Percentiles rank a stretch among this genome's conserved stretches.
Evolutionary conservation across 1,140 invertebrate genomes (phyloP).

Genomic region (Popillia japonica): DNA sequence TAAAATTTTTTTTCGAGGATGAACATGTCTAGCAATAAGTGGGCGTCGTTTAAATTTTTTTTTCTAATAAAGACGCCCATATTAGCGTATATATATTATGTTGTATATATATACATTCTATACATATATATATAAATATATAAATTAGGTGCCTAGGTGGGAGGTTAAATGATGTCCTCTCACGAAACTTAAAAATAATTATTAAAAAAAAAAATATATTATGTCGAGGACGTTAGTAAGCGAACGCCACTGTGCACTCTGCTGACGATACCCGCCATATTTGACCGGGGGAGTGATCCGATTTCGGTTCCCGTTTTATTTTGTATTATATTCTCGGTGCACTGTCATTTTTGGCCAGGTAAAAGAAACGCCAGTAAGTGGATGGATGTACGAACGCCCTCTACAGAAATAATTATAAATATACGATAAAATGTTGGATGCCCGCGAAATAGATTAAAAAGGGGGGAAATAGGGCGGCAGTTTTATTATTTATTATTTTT

Average conservation of each 20-base stretch:
- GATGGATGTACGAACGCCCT: constrained; percentile 40
- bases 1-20: constrained; percentile 27
- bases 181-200: constrained; percentile 39
- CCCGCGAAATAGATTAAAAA: background rate
- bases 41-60: constrained; percentile 48
- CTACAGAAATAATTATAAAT: constrained; percentile 39
- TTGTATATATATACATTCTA: too few species aligned
- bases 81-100: constrained; percentile 53
- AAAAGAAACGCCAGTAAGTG: constrained; percentile 40
- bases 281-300: constrained; percentile 44
- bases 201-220: constrained; percentile 21
- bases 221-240: constrained; percentile 42
- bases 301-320: background rate
- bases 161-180: constrained; percentile 43
- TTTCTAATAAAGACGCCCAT: constrained; percentile 46
- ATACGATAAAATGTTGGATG: background rate
- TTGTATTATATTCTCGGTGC: constrained; percentile 43
- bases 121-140: constrained; percentile 11
- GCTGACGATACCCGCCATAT: constrained; percentile 41
- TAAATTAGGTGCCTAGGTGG: constrained; percentile 57
- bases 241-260: constrained; percentile 49
- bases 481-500: too few species aligned
- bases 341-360: constrained; percentile 44
- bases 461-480: too few species aligned
- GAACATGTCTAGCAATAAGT: constrained; percentile 58